Percentiles rank a stretch among this genome's conserved stretches.
phyloP scores from a whole-genome alignment of 2,888 invertebrate genomes.

The Calliphora vomitoria region DNA sequence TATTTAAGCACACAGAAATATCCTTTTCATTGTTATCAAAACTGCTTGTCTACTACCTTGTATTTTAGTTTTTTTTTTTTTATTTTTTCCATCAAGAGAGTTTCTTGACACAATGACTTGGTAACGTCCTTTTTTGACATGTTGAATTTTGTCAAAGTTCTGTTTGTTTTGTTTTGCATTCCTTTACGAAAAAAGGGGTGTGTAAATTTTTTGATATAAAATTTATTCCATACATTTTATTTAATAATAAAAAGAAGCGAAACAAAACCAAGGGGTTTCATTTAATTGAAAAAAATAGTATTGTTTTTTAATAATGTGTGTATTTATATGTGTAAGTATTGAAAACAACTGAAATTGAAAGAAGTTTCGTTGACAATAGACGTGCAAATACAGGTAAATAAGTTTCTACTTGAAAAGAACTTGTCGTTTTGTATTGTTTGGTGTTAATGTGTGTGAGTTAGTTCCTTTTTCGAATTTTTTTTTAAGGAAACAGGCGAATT shows the following conservation, averaged over 20 bases:
- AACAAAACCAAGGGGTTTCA: slow-evolving; percentile 53
- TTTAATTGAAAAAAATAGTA: slow-evolving; percentile 64
- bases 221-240: slow-evolving; percentile 53
- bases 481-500: slow-evolving; percentile 60
- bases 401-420: slow-evolving; percentile 71
- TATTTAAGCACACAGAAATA: slow-evolving; percentile 15
- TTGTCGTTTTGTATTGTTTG: slow-evolving; percentile 71
- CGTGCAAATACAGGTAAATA: slow-evolving; percentile 70
- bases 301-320: slow-evolving; percentile 6
- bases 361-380: slow-evolving; percentile 61
- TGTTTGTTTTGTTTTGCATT: slow-evolving; percentile 61
- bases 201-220: slow-evolving; percentile 56
- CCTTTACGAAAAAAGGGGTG: slow-evolving; percentile 65
- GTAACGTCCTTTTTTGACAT: slow-evolving; percentile 75
- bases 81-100: slow-evolving; percentile 47
- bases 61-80: slow-evolving; percentile 32
- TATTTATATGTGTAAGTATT: background rate
- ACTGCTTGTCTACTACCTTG: slow-evolving; percentile 44
- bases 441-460: slow-evolving; percentile 43
- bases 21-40: slow-evolving; percentile 48
- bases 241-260: slow-evolving; percentile 31
- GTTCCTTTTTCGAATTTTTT: slow-evolving; percentile 17
- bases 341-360: slow-evolving; percentile 26
- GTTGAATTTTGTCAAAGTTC: slow-evolving; percentile 64
- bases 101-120: slow-evolving; percentile 76